phyloP scores from a whole-genome alignment of 2,113 vertebrate genomes.

The Corydoras maculifer region DNA sequence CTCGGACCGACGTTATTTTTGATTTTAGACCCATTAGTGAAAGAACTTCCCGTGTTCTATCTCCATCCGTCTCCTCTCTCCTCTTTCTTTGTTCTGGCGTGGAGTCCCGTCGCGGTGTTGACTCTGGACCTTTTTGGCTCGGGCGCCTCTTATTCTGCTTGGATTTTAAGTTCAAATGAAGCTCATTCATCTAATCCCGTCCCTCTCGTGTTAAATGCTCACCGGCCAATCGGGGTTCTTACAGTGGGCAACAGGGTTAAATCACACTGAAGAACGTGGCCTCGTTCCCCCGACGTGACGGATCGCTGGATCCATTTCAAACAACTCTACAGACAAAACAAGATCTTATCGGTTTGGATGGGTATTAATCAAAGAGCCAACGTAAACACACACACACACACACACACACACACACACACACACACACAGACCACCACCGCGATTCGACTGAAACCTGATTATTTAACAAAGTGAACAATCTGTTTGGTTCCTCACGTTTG shows the following conservation, averaged over 20 bases:
- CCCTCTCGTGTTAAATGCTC: conserved; percentile 10
- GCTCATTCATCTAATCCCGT: conserved; percentile 39
- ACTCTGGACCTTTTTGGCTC: conserved; percentile 10
- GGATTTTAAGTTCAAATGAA: conserved; percentile 27
- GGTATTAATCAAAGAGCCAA: conserved; percentile 46
- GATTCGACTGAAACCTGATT: conserved; percentile 54
- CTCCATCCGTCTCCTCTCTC: background rate
- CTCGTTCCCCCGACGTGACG: conserved; percentile 21
- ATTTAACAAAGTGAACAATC: conserved; percentile 52
- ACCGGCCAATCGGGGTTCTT: conserved; percentile 25
- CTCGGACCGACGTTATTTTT: conserved; percentile 14
- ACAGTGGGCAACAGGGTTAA: conserved; percentile 28
- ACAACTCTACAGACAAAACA: conserved; percentile 41
- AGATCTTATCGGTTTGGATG: conserved; percentile 56
- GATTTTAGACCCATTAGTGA: conserved; percentile 17
- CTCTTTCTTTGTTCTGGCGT: conserved; percentile 21
- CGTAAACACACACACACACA: conserved; percentile 44
- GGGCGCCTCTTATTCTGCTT: background rate
- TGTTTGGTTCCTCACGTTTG: conserved; percentile 41
- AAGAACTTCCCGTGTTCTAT: conserved; percentile 5
- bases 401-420: conserved; percentile 37
- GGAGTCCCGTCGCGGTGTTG: background rate
- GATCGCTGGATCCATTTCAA: conserved; percentile 48
- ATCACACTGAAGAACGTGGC: conserved; percentile 40
- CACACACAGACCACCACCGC: conserved; percentile 39